Conservation (phyloP, 2,888 invertebrate species). For the Meganola albula region DNA sequence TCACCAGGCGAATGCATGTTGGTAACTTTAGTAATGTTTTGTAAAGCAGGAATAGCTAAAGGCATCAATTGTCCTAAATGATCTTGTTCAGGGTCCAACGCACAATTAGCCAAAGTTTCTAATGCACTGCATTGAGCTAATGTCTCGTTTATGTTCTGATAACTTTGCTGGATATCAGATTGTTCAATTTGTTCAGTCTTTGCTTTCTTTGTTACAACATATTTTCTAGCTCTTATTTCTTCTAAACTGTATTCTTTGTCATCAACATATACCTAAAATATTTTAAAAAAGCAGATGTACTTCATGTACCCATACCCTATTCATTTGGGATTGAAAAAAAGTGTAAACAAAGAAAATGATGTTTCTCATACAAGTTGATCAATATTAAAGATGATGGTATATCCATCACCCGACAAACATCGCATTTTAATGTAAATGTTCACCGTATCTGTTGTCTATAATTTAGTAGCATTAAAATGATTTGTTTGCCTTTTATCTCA, state of each 20-base stretch:
- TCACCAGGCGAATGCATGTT: slow-evolving; percentile 73
- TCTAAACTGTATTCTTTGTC: slow-evolving; percentile 86
- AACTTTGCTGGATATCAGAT: slow-evolving; percentile 40
- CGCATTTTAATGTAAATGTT: no score
- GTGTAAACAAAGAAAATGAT: no score
- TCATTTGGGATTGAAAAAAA: no score
- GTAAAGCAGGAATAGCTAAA: slow-evolving; percentile 59
- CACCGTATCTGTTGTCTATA: no score
- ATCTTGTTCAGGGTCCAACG: slow-evolving; percentile 65
- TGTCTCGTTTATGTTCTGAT: slow-evolving; percentile 60
- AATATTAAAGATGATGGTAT: no score
- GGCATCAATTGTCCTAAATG: slow-evolving; percentile 69
- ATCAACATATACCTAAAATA: slow-evolving; percentile 66
- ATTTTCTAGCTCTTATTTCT: slow-evolving; percentile 82
- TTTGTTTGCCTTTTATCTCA: no score
- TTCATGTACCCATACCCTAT: no score
- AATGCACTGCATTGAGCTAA: slow-evolving; percentile 69
- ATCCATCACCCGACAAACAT: no score
- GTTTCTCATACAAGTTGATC: no score
- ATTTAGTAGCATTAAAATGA: no score
- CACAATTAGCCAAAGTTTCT: slow-evolving; percentile 71
- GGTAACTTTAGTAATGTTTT: slow-evolving; percentile 67
- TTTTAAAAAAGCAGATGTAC: no score
- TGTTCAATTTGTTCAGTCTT: slow-evolving; percentile 47
- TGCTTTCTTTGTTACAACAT: slow-evolving; percentile 53